Conservation (phyloP, 2,113 vertebrate species). For the Otocyon megalotis region DNA sequence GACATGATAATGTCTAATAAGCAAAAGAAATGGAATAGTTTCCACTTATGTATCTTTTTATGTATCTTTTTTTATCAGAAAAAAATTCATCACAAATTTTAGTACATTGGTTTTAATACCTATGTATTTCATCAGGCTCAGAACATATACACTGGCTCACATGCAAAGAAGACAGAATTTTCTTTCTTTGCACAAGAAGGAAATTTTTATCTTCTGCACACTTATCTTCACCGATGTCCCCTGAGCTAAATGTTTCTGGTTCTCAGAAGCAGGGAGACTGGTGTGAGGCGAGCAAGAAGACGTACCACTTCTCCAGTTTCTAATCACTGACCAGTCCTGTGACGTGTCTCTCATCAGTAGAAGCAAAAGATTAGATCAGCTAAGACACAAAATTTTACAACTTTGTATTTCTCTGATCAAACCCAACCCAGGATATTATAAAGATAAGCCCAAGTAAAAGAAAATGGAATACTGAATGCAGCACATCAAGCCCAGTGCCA, state of each 20-base stretch:
- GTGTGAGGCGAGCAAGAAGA: not conserved
- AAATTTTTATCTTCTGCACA: not conserved
- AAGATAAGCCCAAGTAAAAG: not conserved
- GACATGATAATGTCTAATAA: not conserved
- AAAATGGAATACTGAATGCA: not conserved
- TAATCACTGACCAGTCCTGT: not conserved
- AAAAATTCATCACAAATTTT: not conserved
- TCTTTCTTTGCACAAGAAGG: not conserved
- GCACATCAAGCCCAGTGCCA: not conserved
- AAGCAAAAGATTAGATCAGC: slow-evolving; percentile 27
- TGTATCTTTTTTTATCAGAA: not conserved
- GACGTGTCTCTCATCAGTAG: not conserved
- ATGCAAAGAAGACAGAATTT: not conserved
- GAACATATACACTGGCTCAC: not conserved
- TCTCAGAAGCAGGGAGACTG: not conserved
- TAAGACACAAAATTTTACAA: not conserved
- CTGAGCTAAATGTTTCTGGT: not conserved
- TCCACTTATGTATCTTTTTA: not conserved
- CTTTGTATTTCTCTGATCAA: not conserved
- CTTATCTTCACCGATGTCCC: not conserved
- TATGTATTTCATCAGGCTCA: not conserved
- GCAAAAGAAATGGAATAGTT: not conserved
- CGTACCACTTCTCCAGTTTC: not conserved
- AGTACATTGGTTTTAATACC: not conserved
- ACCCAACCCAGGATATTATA: not conserved